phyloP scores from a whole-genome alignment of 2,113 vertebrate species.

The Sterna hirundo region DNA sequence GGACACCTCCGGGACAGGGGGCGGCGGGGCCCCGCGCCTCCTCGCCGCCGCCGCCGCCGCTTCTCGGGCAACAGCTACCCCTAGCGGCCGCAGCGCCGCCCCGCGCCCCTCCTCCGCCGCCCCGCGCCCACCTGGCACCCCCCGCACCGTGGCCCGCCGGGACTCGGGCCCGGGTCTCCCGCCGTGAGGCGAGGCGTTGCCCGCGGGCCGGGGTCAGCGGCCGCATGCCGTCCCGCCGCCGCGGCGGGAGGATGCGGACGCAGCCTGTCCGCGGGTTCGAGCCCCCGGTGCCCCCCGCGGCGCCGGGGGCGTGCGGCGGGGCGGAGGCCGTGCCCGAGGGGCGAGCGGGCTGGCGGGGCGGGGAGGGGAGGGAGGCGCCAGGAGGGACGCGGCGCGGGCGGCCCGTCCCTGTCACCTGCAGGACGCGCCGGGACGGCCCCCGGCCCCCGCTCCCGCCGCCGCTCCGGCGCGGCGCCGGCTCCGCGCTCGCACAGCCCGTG shows the following conservation, averaged over 20 bases:
- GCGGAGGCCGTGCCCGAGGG: neutral
- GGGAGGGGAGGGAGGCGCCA: neutral
- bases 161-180: too few relatives aligned
- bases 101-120: neutral
- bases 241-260: neutral
- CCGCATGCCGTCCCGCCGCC: neutral
- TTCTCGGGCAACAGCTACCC: slow-evolving; percentile 76
- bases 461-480: neutral
- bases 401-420: slow-evolving; percentile 3
- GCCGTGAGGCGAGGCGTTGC: too few relatives aligned
- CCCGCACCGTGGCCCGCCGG: neutral
- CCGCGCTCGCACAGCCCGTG: neutral
- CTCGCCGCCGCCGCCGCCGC: neutral
- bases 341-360: neutral
- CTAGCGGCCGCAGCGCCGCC: slow-evolving; percentile 61
- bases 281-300: neutral
- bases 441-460: neutral
- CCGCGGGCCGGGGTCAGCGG: neutral
- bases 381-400: neutral
- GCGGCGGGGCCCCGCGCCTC: neutral
- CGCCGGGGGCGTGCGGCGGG: neutral
- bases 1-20: neutral
- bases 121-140: neutral
- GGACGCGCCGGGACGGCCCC: neutral
- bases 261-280: neutral